Evolutionary conservation across 92 coral and sea anemone species (phyloP).

Genomic region (Epizoanthus fatuus): DNA sequence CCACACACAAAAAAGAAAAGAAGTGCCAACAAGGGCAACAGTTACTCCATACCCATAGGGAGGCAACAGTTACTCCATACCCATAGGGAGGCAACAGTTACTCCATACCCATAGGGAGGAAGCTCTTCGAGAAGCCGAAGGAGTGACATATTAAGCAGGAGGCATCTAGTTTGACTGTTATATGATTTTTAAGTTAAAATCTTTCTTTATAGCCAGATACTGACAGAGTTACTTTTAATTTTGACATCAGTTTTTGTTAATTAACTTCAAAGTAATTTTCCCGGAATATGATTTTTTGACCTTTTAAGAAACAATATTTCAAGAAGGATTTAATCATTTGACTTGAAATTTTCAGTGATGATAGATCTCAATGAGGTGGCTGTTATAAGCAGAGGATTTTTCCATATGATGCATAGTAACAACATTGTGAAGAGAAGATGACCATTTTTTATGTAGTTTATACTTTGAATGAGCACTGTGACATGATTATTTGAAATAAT

Average conservation of each 20-base stretch:
- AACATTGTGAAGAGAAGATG: too few relatives aligned
- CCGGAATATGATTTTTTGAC: slow-evolving; percentile 6
- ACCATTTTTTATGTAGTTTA: too few relatives aligned
- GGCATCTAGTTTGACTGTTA: neutral
- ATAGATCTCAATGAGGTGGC: too few relatives aligned
- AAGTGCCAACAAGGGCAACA: neutral
- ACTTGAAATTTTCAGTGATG: too few relatives aligned
- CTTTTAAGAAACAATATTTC: too few relatives aligned
- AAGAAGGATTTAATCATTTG: too few relatives aligned
- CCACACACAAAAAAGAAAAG: slow-evolving; percentile 3
- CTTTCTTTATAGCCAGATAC: neutral
- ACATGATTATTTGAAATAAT: too few relatives aligned
- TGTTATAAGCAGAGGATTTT: too few relatives aligned
- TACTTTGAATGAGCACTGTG: too few relatives aligned
- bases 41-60: slow-evolving; percentile 8
- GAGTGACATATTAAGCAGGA: slow-evolving; percentile 32
- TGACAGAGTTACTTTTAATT: neutral
- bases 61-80: slow-evolving; percentile 23
- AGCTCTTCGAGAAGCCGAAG: slow-evolving; percentile 3
- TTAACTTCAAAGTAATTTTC: neutral
- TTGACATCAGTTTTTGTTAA: neutral
- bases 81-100: slow-evolving; percentile 17
- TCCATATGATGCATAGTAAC: too few relatives aligned
- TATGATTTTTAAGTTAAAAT: neutral
- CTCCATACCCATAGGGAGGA: slow-evolving; percentile 22